A percentile compares a stretch with the other conserved stretches of the same genome.
Evolutionary conservation across 1,140 invertebrate species (phyloP).

Genomic region (Drosophila novamexicana): DNA sequence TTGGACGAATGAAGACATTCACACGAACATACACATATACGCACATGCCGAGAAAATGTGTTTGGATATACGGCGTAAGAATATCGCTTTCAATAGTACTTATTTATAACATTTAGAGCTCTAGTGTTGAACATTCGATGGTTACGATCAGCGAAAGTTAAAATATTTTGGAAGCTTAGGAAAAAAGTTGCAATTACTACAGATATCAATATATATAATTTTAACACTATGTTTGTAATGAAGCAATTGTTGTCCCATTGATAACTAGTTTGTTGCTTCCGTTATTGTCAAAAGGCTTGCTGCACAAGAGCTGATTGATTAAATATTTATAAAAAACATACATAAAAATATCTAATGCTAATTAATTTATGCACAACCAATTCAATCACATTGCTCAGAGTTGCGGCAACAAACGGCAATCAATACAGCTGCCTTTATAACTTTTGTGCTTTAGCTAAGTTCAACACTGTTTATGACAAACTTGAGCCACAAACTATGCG

Average conservation of each 20-base stretch:
- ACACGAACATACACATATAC: conserved; percentile 13
- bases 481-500: conserved; percentile 76
- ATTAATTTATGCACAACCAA: conserved; percentile 9
- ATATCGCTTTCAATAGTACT: background rate
- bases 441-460: conserved; percentile 74
- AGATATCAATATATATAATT: too few species aligned
- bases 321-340: background rate
- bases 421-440: conserved; percentile 58
- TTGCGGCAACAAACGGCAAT: conserved; percentile 53
- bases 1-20: conserved; percentile 70
- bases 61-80: conserved; percentile 40
- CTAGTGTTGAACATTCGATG: background rate
- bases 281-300: too few species aligned
- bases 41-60: conserved; percentile 4
- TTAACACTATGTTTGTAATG: too few species aligned
- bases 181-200: too few species aligned
- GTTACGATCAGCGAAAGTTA: too few species aligned
- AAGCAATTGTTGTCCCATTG: too few species aligned
- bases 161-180: too few species aligned
- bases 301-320: background rate
- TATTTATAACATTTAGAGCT: background rate
- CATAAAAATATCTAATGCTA: too few species aligned
- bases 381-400: conserved; percentile 11
- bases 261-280: too few species aligned
- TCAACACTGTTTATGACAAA: conserved; percentile 79